phyloP scores from a whole-genome alignment of 2,888 invertebrate species.

The Drosophila rubida region DNA sequence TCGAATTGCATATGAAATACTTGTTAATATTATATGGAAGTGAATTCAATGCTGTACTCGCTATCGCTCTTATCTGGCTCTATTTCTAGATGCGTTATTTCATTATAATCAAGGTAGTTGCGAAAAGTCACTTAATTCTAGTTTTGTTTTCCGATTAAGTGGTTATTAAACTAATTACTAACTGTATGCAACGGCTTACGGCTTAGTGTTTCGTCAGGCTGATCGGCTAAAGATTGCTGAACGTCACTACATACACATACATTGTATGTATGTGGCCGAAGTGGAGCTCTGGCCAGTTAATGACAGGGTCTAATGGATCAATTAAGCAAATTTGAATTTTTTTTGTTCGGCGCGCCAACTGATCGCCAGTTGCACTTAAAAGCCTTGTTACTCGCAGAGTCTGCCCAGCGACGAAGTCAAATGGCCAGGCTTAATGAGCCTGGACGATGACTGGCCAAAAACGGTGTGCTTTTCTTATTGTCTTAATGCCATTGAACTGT shows the following conservation, averaged over 20 bases:
- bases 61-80: neutral
- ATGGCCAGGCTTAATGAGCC: constrained; percentile 25
- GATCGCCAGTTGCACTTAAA: constrained; percentile 17
- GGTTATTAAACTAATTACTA: constrained; percentile 45
- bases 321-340: constrained; percentile 34
- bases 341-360: constrained; percentile 7
- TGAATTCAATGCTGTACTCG: neutral
- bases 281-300: constrained; percentile 36
- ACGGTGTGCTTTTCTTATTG: neutral
- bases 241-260: neutral
- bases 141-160: constrained; percentile 18
- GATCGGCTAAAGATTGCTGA: constrained; percentile 4
- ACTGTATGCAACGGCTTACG: constrained; percentile 22
- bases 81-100: constrained; percentile 21
- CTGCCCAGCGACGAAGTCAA: neutral
- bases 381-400: constrained; percentile 7
- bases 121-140: constrained; percentile 18
- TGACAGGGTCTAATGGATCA: constrained; percentile 53
- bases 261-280: neutral
- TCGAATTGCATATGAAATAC: too few relatives aligned
- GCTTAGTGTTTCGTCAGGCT: constrained; percentile 9
- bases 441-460: constrained; percentile 16
- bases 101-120: constrained; percentile 51
- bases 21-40: too few relatives aligned
- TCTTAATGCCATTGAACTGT: constrained; percentile 30